phyloP scores from a whole-genome alignment of 2,888 invertebrate genomes.

The Trissolcus brochymenae region DNA sequence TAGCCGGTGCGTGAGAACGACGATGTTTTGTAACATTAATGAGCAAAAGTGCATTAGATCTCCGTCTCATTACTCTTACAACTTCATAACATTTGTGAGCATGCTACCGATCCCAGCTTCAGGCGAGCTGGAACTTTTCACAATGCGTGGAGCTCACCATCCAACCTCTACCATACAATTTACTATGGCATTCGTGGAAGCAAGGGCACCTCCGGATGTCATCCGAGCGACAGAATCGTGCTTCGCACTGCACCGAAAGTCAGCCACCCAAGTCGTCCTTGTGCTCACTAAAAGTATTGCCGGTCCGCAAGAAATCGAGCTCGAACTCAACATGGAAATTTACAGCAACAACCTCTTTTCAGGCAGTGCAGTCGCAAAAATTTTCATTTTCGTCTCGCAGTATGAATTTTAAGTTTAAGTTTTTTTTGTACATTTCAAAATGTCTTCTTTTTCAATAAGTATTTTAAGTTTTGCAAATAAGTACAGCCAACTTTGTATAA shows the following conservation, averaged over 20 bases:
- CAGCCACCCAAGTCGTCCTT: slow-evolving; percentile 85
- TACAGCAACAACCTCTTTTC: slow-evolving; percentile 84
- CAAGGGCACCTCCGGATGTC: slow-evolving; percentile 81
- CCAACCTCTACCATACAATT: slow-evolving; percentile 85
- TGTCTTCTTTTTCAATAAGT: not conserved
- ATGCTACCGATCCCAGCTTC: slow-evolving; percentile 83
- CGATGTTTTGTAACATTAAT: slow-evolving; percentile 83
- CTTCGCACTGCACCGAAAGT: slow-evolving; percentile 78
- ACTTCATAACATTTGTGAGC: slow-evolving; percentile 94
- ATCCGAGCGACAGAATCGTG: slow-evolving; percentile 79
- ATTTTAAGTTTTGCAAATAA: slow-evolving; percentile 1
- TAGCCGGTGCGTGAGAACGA: slow-evolving; percentile 88
- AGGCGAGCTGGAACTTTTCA: slow-evolving; percentile 87
- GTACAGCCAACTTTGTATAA: too few relatives aligned
- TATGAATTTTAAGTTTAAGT: slow-evolving; percentile 82
- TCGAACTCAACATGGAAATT: slow-evolving; percentile 91
- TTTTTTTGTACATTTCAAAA: slow-evolving; percentile 7
- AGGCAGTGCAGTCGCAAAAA: slow-evolving; percentile 90
- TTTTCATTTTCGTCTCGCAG: slow-evolving; percentile 90
- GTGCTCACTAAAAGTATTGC: slow-evolving; percentile 84
- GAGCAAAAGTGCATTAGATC: slow-evolving; percentile 86
- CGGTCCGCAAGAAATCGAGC: slow-evolving; percentile 94
- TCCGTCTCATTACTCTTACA: slow-evolving; percentile 92
- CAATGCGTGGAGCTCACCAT: slow-evolving; percentile 89
- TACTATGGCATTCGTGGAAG: slow-evolving; percentile 83